Evolutionary conservation across 2,888 invertebrate genomes (phyloP), one percentile per base, ranked within the genome.

Genomic region (Hedya salicella): DNA sequence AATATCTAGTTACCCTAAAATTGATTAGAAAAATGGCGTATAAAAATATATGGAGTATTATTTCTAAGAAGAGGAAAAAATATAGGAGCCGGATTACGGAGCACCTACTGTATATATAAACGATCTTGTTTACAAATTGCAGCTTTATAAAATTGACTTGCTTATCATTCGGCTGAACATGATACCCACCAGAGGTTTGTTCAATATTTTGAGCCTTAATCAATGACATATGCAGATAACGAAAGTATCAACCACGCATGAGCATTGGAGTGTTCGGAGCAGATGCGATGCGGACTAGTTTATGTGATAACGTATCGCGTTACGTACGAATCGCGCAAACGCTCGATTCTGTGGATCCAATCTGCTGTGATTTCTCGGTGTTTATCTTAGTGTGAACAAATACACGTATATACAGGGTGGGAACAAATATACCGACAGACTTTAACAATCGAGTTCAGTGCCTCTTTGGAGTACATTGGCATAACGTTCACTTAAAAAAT

Each of bases 221-320:
- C 60, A 66, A 66, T 66, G 5, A 61, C 53, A 21, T 14, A 44
- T 54, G 25, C 16, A 54, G 61, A 61, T 66, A 66, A 57, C 44
- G 14, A 46, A 59, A 60, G 60, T 64, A 42, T 30, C 57, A 49
- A 39, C 59, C 6, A n/a, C 21, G 30, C 60, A 25, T 71, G 83
- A 85, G 80, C 79, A 75, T 75, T 71, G 73, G 68, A 70, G 72
- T 81, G 82, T 82, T 42, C 13, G 17, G 48, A 79, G 75, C 89
- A 91, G 87, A 89, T 89, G 89, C 77, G 72, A 70, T 75, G 78
- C 78, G 89, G 91, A 91, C 89, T 90, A 74, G 91, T 91, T 90
- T 89, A 89, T 87, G 64, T 71, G 91, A 91, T 91, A 90, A 82
- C 80, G 70, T 84, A 85, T 85, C 82, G 75, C 60, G 69, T 70